Conservation (phyloP, 2,888 invertebrate species). For the Ethmia dodecea region DNA sequence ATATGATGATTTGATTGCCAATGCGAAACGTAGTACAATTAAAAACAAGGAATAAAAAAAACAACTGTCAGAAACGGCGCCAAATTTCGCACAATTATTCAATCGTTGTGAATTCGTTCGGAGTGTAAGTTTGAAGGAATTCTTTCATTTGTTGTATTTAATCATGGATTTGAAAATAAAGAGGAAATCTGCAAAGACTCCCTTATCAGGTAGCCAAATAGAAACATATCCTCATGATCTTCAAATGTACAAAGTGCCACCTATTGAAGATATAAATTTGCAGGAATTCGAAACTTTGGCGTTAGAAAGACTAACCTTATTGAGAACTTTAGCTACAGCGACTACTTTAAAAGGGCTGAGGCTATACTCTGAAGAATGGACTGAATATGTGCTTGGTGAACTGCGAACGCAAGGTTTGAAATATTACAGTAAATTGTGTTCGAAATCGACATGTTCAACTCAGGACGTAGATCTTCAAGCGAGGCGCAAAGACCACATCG, state of each 20-base stretch:
- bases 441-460: slow-evolving; percentile 71
- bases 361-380: slow-evolving; percentile 82
- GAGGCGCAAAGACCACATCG: slow-evolving; percentile 89
- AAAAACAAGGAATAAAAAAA: no score
- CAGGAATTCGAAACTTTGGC: slow-evolving; percentile 93
- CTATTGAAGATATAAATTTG: slow-evolving; percentile 83
- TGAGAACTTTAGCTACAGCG: slow-evolving; percentile 87
- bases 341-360: slow-evolving; percentile 80
- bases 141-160: no score
- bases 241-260: slow-evolving; percentile 87
- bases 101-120: no score
- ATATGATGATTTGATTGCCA: no score
- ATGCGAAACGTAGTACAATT: no score
- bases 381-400: slow-evolving; percentile 79
- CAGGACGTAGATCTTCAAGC: slow-evolving; percentile 81
- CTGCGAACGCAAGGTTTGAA: slow-evolving; percentile 82
- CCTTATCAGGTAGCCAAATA: slow-evolving; percentile 56
- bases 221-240: slow-evolving; percentile 85
- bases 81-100: no score
- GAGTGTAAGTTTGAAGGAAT: no score
- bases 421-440: slow-evolving; percentile 79
- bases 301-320: slow-evolving; percentile 87
- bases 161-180: slow-evolving; percentile 65
- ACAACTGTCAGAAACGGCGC: no score
- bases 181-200: slow-evolving; percentile 53